Conservation (phyloP, 35 echinoderm and acorn worm species). For the Apostichopus californicus region DNA sequence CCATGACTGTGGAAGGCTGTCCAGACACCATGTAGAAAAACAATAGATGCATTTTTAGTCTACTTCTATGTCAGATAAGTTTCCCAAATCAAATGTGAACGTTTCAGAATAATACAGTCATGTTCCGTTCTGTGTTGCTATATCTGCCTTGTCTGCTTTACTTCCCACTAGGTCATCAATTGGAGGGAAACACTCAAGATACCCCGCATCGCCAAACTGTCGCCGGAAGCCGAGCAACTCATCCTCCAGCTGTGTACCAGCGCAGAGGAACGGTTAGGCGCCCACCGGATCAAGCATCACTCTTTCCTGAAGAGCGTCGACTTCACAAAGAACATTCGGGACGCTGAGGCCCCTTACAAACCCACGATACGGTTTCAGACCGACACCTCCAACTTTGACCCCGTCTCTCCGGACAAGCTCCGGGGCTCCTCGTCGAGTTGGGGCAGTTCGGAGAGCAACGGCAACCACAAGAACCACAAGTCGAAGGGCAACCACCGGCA, state of each 20-base stretch:
- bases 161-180: slow-evolving; percentile 70
- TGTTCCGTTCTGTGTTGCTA: neutral
- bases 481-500: slow-evolving; percentile 64
- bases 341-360: slow-evolving; percentile 76
- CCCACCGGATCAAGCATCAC: slow-evolving; percentile 83
- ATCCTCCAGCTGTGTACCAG: slow-evolving; percentile 86
- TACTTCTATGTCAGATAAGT: no score
- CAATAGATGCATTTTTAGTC: no score
- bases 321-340: slow-evolving; percentile 80
- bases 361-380: slow-evolving; percentile 77
- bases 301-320: slow-evolving; percentile 78
- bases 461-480: slow-evolving; percentile 46
- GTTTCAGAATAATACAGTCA: no score
- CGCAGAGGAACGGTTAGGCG: slow-evolving; percentile 68
- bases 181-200: slow-evolving; percentile 82
- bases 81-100: no score
- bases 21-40: no score
- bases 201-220: slow-evolving; percentile 77
- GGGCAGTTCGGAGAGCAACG: slow-evolving; percentile 71
- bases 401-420: slow-evolving; percentile 76
- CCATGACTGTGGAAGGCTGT: no score
- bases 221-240: slow-evolving; percentile 75
- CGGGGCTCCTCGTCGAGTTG: slow-evolving; percentile 66
- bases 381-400: slow-evolving; percentile 98
- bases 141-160: neutral